phyloP scores from a whole-genome alignment of 1,140 invertebrate species.

The Brachystomella parvula region DNA sequence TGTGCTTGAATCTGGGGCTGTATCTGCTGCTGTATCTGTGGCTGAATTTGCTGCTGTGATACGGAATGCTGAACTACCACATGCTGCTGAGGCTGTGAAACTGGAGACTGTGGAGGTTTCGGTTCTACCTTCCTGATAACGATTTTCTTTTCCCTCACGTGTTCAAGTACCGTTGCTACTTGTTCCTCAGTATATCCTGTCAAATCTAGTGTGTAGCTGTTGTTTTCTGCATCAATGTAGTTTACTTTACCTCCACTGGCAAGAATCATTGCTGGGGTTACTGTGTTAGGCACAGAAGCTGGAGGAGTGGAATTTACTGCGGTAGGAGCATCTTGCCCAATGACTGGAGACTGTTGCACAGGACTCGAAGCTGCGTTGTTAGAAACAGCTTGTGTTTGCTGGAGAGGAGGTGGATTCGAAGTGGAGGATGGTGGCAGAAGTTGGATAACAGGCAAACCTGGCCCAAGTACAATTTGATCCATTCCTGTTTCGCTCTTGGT shows the following conservation, averaged over 20 bases:
- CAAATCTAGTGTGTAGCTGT: too few relatives aligned
- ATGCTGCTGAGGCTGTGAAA: neutral
- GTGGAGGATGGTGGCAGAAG: neutral
- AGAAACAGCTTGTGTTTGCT: too few relatives aligned
- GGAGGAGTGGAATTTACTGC: too few relatives aligned
- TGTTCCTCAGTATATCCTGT: neutral
- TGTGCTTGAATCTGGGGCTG: neutral
- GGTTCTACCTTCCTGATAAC: neutral
- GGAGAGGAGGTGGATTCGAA: too few relatives aligned
- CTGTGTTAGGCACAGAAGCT: too few relatives aligned
- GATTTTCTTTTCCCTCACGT: neutral
- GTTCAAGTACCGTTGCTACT: neutral
- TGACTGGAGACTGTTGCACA: too few relatives aligned
- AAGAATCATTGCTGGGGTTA: too few relatives aligned
- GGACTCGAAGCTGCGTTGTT: too few relatives aligned
- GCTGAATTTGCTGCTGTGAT: neutral
- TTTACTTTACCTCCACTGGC: too few relatives aligned
- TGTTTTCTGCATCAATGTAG: too few relatives aligned
- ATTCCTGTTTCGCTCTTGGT: neutral
- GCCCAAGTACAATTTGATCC: neutral
- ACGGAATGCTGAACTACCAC: too few relatives aligned
- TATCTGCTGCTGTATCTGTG: neutral
- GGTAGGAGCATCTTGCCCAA: too few relatives aligned
- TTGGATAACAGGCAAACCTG: neutral
- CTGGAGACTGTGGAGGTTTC: neutral